A percentile compares a stretch with the other conserved stretches of the same genome.
Conservation (phyloP, 2,888 invertebrate species). For the Apodemia mormo region DNA sequence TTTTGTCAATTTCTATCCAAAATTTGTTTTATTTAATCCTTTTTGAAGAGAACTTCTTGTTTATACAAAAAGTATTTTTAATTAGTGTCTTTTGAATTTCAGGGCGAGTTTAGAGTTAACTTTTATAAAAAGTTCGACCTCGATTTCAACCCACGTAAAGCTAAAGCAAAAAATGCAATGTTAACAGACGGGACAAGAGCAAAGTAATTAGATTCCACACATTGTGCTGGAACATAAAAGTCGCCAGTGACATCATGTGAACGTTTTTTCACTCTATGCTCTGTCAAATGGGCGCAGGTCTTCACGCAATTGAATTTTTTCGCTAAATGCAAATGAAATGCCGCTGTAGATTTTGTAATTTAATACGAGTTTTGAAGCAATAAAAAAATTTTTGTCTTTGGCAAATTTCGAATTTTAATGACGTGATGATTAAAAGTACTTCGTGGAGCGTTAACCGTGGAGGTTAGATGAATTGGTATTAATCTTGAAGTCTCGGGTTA, state of each 20-base stretch:
- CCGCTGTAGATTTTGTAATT: constrained; percentile 16
- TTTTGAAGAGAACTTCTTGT: not conserved
- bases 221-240: constrained; percentile 40
- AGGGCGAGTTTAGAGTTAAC: not conserved
- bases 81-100: constrained; percentile 15
- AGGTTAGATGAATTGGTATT: no score
- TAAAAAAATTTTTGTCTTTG: not conserved
- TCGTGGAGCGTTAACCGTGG: no score
- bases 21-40: no score
- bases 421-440: no score
- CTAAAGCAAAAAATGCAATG: constrained; percentile 31
- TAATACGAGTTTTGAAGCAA: not conserved
- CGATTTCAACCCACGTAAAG: constrained; percentile 27
- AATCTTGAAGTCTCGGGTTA: no score
- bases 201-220: constrained; percentile 43
- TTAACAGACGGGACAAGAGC: constrained; percentile 33
- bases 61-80: constrained; percentile 3
- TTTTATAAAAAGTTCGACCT: constrained; percentile 18
- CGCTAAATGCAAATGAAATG: constrained; percentile 22
- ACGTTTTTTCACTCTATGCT: constrained; percentile 35
- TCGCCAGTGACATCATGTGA: constrained; percentile 38
- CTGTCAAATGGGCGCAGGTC: constrained; percentile 35
- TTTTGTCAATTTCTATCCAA: no score
- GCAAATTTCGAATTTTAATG: not conserved
- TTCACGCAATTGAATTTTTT: constrained; percentile 33